phyloP scores from a whole-genome alignment of 92 coral and sea anemone genomes.

The Galaxea fascicularis region DNA sequence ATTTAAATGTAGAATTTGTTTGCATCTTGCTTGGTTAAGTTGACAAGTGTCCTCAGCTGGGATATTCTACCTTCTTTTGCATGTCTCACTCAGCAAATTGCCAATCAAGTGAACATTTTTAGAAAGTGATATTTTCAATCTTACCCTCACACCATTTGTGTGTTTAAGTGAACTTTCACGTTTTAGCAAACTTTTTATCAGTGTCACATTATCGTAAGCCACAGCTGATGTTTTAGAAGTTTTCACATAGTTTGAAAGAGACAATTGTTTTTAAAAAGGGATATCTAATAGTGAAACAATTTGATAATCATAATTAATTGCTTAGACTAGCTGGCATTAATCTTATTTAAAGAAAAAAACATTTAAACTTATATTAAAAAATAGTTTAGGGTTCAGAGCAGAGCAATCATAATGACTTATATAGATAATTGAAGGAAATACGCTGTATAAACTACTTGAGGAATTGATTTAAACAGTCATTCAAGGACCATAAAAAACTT shows the following conservation, averaged over 20 bases:
- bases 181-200: conserved; percentile 1
- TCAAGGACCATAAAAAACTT: neutral
- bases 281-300: neutral
- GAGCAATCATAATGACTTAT: too few relatives aligned
- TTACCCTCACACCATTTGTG: neutral
- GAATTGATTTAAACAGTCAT: neutral
- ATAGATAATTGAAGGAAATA: neutral
- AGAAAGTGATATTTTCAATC: neutral
- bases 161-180: neutral
- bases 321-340: too few relatives aligned
- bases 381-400: too few relatives aligned
- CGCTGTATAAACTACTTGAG: neutral
- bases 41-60: conserved; percentile 19
- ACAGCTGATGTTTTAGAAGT: neutral
- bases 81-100: neutral
- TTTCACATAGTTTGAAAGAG: neutral
- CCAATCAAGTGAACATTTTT: neutral
- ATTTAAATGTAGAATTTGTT: conserved; percentile 22
- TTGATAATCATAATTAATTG: neutral
- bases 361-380: too few relatives aligned
- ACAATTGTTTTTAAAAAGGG: neutral
- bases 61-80: conserved; percentile 4
- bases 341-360: too few relatives aligned
- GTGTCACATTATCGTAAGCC: neutral
- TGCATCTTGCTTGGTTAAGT: neutral